Conservation (phyloP, 2,888 invertebrate genomes). For the Lasioglossum malachurum region DNA sequence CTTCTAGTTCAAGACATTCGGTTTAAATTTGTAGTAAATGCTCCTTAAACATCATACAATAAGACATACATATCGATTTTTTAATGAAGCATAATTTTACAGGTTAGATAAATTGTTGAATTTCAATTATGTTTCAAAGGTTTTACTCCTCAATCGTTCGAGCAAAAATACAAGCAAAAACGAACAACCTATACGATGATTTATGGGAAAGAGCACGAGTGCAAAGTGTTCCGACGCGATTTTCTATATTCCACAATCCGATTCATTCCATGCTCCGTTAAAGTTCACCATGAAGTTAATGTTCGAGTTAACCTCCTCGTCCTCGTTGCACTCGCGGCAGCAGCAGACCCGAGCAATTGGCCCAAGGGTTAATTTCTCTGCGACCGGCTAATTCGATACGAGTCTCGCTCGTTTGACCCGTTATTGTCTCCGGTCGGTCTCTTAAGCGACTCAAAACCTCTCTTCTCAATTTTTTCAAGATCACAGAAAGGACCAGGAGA, state of each 20-base stretch:
- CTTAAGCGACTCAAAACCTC: constrained; percentile 57
- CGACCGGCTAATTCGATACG: constrained; percentile 74
- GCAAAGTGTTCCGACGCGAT: neutral
- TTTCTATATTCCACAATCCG: constrained; percentile 1
- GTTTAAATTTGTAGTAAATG: neutral
- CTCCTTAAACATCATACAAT: neutral
- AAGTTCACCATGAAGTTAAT: constrained; percentile 10
- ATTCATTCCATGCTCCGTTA: neutral
- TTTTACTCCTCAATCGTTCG: neutral
- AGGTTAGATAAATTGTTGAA: neutral
- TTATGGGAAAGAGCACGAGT: neutral
- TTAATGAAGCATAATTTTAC: neutral
- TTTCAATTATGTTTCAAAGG: neutral
- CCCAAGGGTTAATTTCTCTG: constrained; percentile 74
- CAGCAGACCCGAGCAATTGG: constrained; percentile 63
- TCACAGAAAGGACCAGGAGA: neutral
- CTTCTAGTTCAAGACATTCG: neutral
- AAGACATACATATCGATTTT: neutral
- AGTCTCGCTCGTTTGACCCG: constrained; percentile 67
- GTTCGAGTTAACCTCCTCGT: neutral
- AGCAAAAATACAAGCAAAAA: neutral
- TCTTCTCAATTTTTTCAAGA: constrained; percentile 20
- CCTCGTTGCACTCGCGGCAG: constrained; percentile 28
- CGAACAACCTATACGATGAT: neutral
- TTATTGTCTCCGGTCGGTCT: constrained; percentile 64